These are phyloP conservation scores for Anoncus sp. DNA, from an alignment of 2,888 invertebrate species.

Conservation along the genomic window DNA sequence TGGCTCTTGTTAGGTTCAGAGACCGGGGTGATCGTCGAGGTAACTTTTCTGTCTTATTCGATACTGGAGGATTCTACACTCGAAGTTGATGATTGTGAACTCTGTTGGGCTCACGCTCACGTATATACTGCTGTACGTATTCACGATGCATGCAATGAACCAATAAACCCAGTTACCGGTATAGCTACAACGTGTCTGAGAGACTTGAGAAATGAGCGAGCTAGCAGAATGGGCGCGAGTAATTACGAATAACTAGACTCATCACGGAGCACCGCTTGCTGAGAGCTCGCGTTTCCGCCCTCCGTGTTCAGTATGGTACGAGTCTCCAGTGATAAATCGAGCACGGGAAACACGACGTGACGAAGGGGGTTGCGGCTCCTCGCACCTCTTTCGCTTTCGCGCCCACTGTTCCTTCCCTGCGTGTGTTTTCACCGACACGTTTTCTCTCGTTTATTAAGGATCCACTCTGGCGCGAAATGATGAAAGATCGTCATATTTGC, in stretches of 20 bases:
- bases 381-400: constrained; percentile 42
- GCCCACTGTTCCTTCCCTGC: constrained; percentile 30
- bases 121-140: background rate
- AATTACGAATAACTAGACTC: constrained; percentile 75
- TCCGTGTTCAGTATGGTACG: constrained; percentile 59
- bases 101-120: background rate
- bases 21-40: background rate
- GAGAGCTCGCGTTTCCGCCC: constrained; percentile 41
- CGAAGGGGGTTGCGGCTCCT: constrained; percentile 29
- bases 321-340: constrained; percentile 72
- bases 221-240: constrained; percentile 65
- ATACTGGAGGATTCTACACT: background rate
- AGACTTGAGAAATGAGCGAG: constrained; percentile 71
- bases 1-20: background rate
- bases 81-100: constrained; percentile 3
- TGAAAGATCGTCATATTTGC: constrained; percentile 57
- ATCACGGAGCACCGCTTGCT: constrained; percentile 61
- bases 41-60: constrained; percentile 6
- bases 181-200: constrained; percentile 54
- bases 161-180: constrained; percentile 49
- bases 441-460: constrained; percentile 56
- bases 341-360: constrained; percentile 63
- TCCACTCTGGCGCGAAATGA: constrained; percentile 51
- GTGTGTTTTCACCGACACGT: constrained; percentile 53
- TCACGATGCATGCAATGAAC: constrained; percentile 44